Evolutionary conservation across 2,113 vertebrate genomes (phyloP), one percentile per base, ranked within the genome.

Genomic region (Dryoscopus gambensis): DNA sequence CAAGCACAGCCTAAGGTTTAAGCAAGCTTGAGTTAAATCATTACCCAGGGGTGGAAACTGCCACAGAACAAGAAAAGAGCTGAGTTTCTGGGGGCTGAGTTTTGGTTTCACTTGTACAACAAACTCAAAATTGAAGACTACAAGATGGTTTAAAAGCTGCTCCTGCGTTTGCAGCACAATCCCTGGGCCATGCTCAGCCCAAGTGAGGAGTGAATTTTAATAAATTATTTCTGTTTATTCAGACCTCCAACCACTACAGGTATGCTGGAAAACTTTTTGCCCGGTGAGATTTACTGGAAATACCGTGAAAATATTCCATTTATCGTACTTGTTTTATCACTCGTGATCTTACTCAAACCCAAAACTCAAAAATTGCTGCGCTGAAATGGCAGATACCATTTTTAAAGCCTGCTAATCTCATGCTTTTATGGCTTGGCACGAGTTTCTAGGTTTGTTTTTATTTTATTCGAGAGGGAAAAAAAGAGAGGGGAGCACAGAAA

Each of bases 331-430:
- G 19, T 77, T 90, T 84, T 90, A 81, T 85, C 52, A 37, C 60
- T 93, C 2, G 0, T 21, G 56, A 37, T 86, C 75, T 67, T 90
- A 67, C 83, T 88, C 56, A 89, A 89, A 89, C 25, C 13, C 25
- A 8, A 53, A 91, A 90, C 27, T 42, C 35, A 30, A 90, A 73
- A 93, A 44, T 22, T 77, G 27, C 35, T 1, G 1, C 17, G 18
- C 40, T 80, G 62, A 53, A 91, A 63, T 49, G n/a, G 24, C 59
- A 95, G 87, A 46, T 42, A 33, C 64, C 30, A 11, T 50, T 86
- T 91, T 96, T 71, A 93, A 90, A 88, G 49, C 55, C 56, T 90
- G 39, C 27, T 88, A 77, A 88, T 94, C 87, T 93, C 75, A 27
- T 28, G 20, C 21, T 93, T 89, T 94, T 77, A 59, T 77, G 91